Evolutionary conservation across 2,797 vertebrate genomes (phyloP).

Genomic region (Balearica regulorum): DNA sequence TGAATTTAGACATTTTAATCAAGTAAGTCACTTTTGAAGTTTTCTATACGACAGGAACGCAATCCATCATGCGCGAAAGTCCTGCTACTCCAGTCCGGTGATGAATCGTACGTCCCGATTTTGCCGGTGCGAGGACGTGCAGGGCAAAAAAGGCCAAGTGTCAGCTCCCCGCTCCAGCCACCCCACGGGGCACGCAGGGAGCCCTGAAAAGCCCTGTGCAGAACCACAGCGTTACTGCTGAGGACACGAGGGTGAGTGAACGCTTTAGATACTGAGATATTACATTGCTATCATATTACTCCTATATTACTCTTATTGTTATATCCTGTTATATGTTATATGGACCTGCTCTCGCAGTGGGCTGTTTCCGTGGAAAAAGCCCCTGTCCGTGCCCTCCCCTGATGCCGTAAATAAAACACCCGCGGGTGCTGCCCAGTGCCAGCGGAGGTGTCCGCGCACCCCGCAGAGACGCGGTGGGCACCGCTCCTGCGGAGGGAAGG

Average conservation of each 20-base stretch:
- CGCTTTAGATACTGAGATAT: not conserved
- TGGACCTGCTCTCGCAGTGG: not conserved
- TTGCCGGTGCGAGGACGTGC: not conserved
- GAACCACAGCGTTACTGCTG: not conserved
- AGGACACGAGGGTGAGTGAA: not conserved
- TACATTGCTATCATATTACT: too few relatives aligned
- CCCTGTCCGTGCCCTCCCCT: not conserved
- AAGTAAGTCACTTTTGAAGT: not conserved
- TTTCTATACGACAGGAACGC: not conserved
- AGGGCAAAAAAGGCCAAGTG: not conserved
- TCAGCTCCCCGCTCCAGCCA: too few relatives aligned
- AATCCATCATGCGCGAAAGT: fast-evolving
- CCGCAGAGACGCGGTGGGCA: not conserved
- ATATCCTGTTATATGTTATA: fast-evolving
- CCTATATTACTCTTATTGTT: too few relatives aligned
- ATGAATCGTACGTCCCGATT: too few relatives aligned
- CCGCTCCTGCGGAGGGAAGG: not conserved
- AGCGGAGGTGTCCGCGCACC: not conserved
- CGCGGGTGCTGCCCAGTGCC: not conserved
- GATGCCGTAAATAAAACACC: not conserved
- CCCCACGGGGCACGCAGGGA: not conserved
- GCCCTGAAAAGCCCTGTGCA: fast-evolving
- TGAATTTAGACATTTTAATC: not conserved
- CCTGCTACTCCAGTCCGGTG: not conserved
- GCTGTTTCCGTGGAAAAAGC: not conserved